These are phyloP conservation scores for Lasioglossum malachurum DNA, from an alignment of 2,888 invertebrate genomes.

Conservation along the genomic window DNA sequence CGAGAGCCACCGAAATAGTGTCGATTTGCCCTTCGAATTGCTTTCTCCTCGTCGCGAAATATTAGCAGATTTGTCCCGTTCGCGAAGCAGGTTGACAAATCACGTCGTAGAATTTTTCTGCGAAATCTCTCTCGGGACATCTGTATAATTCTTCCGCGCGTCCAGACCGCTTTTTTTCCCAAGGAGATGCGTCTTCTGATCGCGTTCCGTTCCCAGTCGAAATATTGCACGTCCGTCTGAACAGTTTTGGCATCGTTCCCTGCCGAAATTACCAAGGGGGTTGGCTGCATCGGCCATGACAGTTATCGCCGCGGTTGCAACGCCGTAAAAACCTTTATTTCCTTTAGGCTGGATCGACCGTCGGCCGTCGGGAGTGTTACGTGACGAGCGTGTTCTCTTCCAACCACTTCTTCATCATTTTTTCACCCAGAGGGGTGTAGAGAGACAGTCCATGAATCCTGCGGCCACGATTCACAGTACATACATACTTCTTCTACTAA, in stretches of 20 bases:
- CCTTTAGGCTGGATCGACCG: slow-evolving; percentile 36
- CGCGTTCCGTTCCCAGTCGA: slow-evolving; percentile 19
- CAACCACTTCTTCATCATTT: neutral
- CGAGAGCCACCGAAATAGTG: slow-evolving; percentile 26
- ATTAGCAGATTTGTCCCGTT: too few relatives aligned
- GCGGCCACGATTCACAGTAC: slow-evolving; percentile 11
- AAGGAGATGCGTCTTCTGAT: slow-evolving; percentile 28
- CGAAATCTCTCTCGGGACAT: neutral
- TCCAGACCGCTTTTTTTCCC: slow-evolving; percentile 23
- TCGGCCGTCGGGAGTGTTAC: slow-evolving; percentile 36
- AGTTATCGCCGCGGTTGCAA: slow-evolving; percentile 45
- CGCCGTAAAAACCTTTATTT: slow-evolving; percentile 52
- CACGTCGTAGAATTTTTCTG: neutral
- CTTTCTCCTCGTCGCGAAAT: slow-evolving; percentile 10
- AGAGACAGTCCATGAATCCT: neutral
- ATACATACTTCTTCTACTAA: too few relatives aligned
- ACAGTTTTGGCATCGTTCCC: slow-evolving; percentile 57
- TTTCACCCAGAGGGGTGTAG: neutral
- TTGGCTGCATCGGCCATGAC: slow-evolving; percentile 34
- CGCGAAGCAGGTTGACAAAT: neutral
- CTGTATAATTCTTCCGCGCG: slow-evolving; percentile 37
- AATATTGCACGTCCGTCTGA: slow-evolving; percentile 49
- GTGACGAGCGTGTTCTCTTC: slow-evolving; percentile 48
- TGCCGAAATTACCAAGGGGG: slow-evolving; percentile 41
- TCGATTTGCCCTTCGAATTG: slow-evolving; percentile 38